A percentile compares a stretch with the other conserved stretches of the same genome.
These are phyloP conservation scores for Spodoptera exigua DNA, from an alignment of 2,888 invertebrate species.

Conservation along the genomic window DNA sequence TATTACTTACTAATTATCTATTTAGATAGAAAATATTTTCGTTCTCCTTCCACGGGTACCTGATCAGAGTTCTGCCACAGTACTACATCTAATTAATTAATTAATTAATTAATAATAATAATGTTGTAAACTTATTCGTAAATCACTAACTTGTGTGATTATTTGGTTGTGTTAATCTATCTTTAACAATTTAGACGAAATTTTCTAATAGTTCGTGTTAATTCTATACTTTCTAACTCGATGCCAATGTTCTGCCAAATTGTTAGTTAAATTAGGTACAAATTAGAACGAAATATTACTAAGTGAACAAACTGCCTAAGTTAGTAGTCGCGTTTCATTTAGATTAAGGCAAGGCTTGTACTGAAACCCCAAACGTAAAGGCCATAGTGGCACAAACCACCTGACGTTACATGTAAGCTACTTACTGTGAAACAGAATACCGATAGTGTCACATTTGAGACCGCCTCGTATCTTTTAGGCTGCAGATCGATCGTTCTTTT, in stretches of 20 bases:
- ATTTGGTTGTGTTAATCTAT: slow-evolving; percentile 84
- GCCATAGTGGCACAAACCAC: slow-evolving; percentile 50
- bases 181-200: slow-evolving; percentile 78
- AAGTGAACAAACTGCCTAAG: slow-evolving; percentile 60
- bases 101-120: slow-evolving; percentile 57
- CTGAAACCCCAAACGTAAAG: slow-evolving; percentile 65
- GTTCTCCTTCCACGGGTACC: slow-evolving; percentile 81
- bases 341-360: slow-evolving; percentile 69
- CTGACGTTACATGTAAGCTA: slow-evolving; percentile 32
- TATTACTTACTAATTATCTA: slow-evolving; percentile 54
- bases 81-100: slow-evolving; percentile 56
- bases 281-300: slow-evolving; percentile 67
- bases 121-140: slow-evolving; percentile 62
- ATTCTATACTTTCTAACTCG: slow-evolving; percentile 65
- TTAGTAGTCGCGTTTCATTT: slow-evolving; percentile 68
- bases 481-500: slow-evolving; percentile 40
- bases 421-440: slow-evolving; percentile 63
- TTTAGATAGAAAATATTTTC: slow-evolving; percentile 52
- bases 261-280: slow-evolving; percentile 64
- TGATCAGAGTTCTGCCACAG: slow-evolving; percentile 72
- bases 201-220: slow-evolving; percentile 68
- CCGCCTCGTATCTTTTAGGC: slow-evolving; percentile 37
- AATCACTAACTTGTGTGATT: slow-evolving; percentile 85
- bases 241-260: slow-evolving; percentile 79
- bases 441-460: slow-evolving; percentile 60